A percentile compares a stretch with the other conserved stretches of the same genome.
These are phyloP conservation scores for Heliocidaris erythrogramma DNA, from an alignment of 35 echinoderm and acorn worm species.

Conservation along the genomic window DNA sequence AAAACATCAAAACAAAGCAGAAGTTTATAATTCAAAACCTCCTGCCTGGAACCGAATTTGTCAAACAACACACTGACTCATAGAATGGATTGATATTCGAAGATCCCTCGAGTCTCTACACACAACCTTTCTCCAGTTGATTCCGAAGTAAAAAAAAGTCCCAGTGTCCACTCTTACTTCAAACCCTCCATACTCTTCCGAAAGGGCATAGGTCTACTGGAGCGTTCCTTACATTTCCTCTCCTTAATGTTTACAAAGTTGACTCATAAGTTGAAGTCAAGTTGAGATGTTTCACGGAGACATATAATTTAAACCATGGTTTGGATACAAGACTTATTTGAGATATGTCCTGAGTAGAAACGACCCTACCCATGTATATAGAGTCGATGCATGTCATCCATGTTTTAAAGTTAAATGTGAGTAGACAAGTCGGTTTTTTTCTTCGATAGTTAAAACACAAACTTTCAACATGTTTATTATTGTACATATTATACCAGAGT, in stretches of 20 bases:
- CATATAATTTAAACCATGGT: too few relatives aligned
- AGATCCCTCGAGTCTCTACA: background rate
- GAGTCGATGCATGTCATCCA: too few relatives aligned
- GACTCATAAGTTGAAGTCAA: background rate
- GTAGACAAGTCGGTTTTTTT: too few relatives aligned
- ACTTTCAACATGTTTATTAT: too few relatives aligned
- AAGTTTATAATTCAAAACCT: background rate
- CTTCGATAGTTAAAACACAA: too few relatives aligned
- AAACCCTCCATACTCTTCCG: background rate
- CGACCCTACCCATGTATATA: too few relatives aligned
- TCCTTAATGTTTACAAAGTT: background rate
- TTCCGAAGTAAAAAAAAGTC: background rate
- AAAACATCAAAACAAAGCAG: background rate
- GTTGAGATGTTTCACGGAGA: background rate
- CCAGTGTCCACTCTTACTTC: background rate
- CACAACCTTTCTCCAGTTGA: background rate
- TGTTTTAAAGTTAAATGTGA: too few relatives aligned
- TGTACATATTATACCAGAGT: too few relatives aligned
- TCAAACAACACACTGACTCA: slow-evolving; percentile 10
- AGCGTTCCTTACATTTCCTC: background rate
- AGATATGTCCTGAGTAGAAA: too few relatives aligned
- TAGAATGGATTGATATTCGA: background rate
- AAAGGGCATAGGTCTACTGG: background rate
- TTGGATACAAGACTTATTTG: too few relatives aligned
- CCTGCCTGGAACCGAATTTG: background rate